Evolutionary conservation across 2,113 vertebrate genomes (phyloP), one percentile per base, ranked within the genome.

Genomic region (Stigmatopora nigra): DNA sequence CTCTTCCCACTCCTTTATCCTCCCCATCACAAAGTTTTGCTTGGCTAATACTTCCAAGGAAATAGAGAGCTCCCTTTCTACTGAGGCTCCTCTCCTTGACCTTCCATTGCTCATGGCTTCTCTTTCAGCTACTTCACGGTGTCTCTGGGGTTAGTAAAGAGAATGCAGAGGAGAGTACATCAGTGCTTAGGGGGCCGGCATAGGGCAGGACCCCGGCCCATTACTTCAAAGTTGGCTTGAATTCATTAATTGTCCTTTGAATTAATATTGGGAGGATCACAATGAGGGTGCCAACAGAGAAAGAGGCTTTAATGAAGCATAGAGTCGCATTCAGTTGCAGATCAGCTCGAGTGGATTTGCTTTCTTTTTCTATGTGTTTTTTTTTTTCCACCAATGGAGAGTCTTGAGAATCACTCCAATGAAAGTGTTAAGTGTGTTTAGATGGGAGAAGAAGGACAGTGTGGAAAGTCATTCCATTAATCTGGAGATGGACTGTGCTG

Each of bases 241-340:
- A 98, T 99, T 99, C 97, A 98, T 99, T 99, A 98, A 99, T 99
- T 98, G 95, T 94, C 94, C 95, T 98, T 98, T 98, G 96, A 98
- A 98, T 99, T 98, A 96, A 98, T 99, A 99, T 98, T 93, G 94
- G 94, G 47, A 92, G 92, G 94, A 96, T 95, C 94, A 97, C 96
- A 98, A 97, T 99, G 93, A 89, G 91, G 94, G 92, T 95, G 94
- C 93, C 93, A 96, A 91, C 92, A 92, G 91, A 95, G 94, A 98
- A 97, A 98, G 95, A 92, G 88, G 93, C 94, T 94, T 95, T 98
- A 98, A 95, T 99, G 96, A 98, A 97, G 94, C 97, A 96, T 95
- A 94, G 93, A 94, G 91, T 90, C 90, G 93, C 92, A 98, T 99
- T 99, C 94, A 98, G 91, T 95, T 96, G 94, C 94, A 98, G 95